Evolutionary conservation across 2,888 invertebrate genomes (phyloP).

Genomic region (Epinotia ramella): DNA sequence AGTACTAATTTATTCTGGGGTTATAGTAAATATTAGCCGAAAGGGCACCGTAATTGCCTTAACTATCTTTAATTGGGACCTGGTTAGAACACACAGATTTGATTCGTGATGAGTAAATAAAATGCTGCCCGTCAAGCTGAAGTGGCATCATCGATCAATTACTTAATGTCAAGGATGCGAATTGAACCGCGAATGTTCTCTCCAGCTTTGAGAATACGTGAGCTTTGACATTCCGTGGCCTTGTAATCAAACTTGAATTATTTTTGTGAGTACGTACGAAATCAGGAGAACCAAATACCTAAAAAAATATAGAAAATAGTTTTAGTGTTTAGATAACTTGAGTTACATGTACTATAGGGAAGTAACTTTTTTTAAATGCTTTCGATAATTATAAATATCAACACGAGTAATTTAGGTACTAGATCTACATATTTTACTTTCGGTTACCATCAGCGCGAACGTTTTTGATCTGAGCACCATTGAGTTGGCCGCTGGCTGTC

Average conservation of each 20-base stretch:
- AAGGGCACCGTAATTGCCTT: slow-evolving; percentile 13
- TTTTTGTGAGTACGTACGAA: slow-evolving; percentile 7
- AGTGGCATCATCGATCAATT: slow-evolving; percentile 48
- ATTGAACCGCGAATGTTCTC: slow-evolving; percentile 47
- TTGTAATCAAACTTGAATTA: slow-evolving; percentile 46
- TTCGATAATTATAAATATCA: background rate
- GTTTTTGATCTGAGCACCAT: slow-evolving; percentile 27
- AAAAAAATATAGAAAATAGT: too few relatives aligned
- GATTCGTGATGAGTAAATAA: background rate
- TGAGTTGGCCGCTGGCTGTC: slow-evolving; percentile 52
- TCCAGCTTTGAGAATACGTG: slow-evolving; percentile 44
- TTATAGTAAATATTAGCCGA: slow-evolving; percentile 7
- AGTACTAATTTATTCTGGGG: too few relatives aligned
- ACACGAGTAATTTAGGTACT: background rate
- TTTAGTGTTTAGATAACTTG: background rate
- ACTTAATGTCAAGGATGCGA: slow-evolving; percentile 50
- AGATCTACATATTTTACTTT: slow-evolving; percentile 4
- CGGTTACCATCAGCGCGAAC: slow-evolving; percentile 8
- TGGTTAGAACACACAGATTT: slow-evolving; percentile 2
- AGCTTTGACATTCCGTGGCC: slow-evolving; percentile 53
- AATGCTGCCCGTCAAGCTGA: slow-evolving; percentile 7
- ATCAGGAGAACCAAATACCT: background rate
- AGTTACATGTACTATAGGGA: background rate
- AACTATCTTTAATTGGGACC: slow-evolving; percentile 5
- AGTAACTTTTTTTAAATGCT: background rate